Percentiles rank a stretch among this genome's conserved stretches.
Conservation (phyloP, 2,888 invertebrate genomes). For the Omphaloscelis lunosa region DNA sequence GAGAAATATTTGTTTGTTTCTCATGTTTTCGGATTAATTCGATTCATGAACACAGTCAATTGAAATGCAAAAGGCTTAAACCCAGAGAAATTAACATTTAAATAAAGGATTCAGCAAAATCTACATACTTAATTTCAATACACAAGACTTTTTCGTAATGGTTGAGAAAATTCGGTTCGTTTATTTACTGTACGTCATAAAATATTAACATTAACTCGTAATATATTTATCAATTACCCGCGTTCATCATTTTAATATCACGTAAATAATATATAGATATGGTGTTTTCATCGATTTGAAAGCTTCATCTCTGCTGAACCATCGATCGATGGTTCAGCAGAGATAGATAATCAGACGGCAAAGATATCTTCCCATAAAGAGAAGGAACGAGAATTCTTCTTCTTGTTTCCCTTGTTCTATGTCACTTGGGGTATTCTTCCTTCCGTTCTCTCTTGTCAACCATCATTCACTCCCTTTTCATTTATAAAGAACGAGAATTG, state of each 20-base stretch:
- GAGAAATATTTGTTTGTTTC: no score
- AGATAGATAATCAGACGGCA: no score
- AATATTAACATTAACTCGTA: background rate
- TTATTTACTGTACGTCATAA: conserved; percentile 2
- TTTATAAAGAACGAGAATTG: background rate
- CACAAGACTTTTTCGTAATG: conserved; percentile 6
- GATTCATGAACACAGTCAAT: conserved; percentile 12
- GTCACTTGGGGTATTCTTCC: background rate
- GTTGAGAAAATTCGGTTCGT: conserved; percentile 6
- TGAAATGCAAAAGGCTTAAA: conserved; percentile 43
- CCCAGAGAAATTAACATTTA: conserved; percentile 46
- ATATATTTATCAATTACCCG: background rate
- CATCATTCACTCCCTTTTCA: background rate
- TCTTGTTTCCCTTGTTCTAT: background rate
- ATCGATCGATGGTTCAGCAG: no score
- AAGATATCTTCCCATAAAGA: background rate
- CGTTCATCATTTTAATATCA: background rate
- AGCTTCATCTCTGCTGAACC: no score
- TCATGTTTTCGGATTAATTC: conserved; percentile 33
- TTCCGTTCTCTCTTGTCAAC: background rate
- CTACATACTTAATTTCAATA: conserved; percentile 48
- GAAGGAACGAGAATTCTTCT: background rate
- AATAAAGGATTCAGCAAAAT: conserved; percentile 43
- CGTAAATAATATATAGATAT: background rate
- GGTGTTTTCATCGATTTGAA: background rate